Evolutionary conservation across 2,797 vertebrate genomes (phyloP).

Genomic region (Sarcophilus harrisii): DNA sequence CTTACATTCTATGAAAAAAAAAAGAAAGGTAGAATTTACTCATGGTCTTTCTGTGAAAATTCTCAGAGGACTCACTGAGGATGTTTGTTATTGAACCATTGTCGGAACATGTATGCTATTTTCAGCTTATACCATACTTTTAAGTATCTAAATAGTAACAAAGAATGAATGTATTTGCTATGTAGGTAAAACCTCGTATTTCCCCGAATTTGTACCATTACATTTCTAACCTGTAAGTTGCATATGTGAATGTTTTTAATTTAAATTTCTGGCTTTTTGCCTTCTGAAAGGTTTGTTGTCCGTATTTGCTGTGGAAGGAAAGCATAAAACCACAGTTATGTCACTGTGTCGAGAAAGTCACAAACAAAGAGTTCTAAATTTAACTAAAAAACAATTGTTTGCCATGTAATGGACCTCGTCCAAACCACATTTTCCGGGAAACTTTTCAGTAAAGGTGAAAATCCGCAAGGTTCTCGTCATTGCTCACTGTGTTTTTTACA

Average conservation of each 20-base stretch:
- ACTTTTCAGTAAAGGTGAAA: conserved; percentile 35
- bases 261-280: conserved; percentile 33
- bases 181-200: conserved; percentile 48
- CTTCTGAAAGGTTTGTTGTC: conserved; percentile 47
- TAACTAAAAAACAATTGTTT: conserved; percentile 58
- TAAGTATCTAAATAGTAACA: conserved; percentile 63
- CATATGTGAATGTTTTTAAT: conserved; percentile 56
- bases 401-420: conserved; percentile 39
- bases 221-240: conserved; percentile 50
- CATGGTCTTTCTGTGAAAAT: conserved; percentile 23
- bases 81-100: conserved; percentile 55
- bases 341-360: conserved; percentile 50
- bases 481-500: neutral
- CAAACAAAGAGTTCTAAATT: conserved; percentile 55
- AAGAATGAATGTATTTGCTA: conserved; percentile 30
- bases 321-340: conserved; percentile 46
- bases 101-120: conserved; percentile 63
- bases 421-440: conserved; percentile 42
- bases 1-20: conserved; percentile 34
- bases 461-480: conserved; percentile 22
- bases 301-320: conserved; percentile 59
- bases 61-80: conserved; percentile 27
- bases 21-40: conserved; percentile 26
- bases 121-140: conserved; percentile 49
- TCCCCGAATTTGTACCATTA: conserved; percentile 65